Percentiles rank a stretch among this genome's conserved stretches.
Evolutionary conservation across 2,797 vertebrate species (phyloP).

Genomic region (Cyclopterus lumpus): DNA sequence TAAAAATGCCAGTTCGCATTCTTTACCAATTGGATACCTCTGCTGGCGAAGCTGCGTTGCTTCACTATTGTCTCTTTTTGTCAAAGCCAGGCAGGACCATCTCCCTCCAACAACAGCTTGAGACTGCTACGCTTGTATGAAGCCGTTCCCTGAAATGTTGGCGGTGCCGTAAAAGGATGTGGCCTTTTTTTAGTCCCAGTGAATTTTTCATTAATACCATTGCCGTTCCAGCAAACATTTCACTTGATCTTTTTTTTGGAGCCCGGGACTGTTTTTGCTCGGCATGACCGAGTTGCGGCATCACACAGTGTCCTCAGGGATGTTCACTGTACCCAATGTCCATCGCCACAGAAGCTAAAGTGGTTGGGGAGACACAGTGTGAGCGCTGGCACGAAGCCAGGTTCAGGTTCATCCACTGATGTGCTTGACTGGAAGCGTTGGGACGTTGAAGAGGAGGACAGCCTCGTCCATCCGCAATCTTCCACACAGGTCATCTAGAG

Average conservation of each 20-base stretch:
- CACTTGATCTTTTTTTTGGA: not conserved
- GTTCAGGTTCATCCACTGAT: slow-evolving; percentile 37
- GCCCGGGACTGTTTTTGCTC: slow-evolving; percentile 19
- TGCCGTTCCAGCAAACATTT: slow-evolving; percentile 18
- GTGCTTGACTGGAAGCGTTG: slow-evolving; percentile 32
- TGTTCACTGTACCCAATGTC: slow-evolving; percentile 14
- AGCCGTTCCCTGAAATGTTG: slow-evolving; percentile 9
- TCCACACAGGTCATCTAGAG: not conserved
- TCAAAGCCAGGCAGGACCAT: not conserved
- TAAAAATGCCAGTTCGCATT: slow-evolving; percentile 12
- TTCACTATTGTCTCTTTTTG: slow-evolving; percentile 1
- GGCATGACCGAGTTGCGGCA: slow-evolving; percentile 26
- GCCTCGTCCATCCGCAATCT: slow-evolving; percentile 4
- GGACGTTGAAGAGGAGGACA: slow-evolving; percentile 12
- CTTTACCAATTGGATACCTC: not conserved
- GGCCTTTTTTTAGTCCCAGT: slow-evolving; percentile 5
- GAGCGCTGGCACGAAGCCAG: slow-evolving; percentile 25
- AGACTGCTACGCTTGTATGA: not conserved
- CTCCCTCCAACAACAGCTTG: slow-evolving; percentile 9
- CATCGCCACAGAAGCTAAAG: slow-evolving; percentile 7
- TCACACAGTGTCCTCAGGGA: slow-evolving; percentile 21
- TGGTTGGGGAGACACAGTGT: slow-evolving; percentile 21
- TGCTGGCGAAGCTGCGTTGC: not conserved
- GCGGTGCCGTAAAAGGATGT: not conserved
- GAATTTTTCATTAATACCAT: slow-evolving; percentile 25